These are phyloP conservation scores for Microctonus aethiopoides DNA, from an alignment of 2,888 invertebrate genomes.

Conservation along the genomic window DNA sequence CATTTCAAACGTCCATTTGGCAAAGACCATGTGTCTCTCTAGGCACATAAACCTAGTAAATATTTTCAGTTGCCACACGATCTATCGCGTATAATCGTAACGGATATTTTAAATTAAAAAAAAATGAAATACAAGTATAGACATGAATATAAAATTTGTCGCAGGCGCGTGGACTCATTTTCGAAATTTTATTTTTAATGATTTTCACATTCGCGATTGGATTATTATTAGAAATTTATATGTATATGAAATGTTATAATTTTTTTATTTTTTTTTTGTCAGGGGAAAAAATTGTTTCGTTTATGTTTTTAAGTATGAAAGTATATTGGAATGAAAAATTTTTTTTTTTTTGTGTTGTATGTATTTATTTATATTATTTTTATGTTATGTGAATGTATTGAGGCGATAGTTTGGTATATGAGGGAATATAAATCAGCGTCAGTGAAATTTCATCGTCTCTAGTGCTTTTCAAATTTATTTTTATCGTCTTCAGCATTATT, in stretches of 20 bases:
- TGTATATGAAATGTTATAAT: no score
- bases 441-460: conserved; percentile 32
- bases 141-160: not conserved
- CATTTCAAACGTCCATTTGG: conserved; percentile 27
- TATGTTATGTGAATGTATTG: no score
- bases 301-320: not conserved
- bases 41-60: conserved; percentile 33
- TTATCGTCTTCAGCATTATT: conserved; percentile 29
- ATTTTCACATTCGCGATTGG: conserved; percentile 15
- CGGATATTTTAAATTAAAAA: not conserved
- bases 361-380: not conserved
- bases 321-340: not conserved
- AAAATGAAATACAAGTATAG: not conserved
- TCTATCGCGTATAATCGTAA: not conserved
- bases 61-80: conserved; percentile 34
- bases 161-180: conserved; percentile 29
- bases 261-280: not conserved
- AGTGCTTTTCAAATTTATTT: conserved; percentile 34
- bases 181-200: conserved; percentile 34
- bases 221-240: conserved; percentile 28
- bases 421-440: conserved; percentile 25
- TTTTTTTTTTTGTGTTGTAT: not conserved
- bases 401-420: not conserved
- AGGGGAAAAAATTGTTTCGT: not conserved
- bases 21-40: conserved; percentile 25